Conservation (phyloP, 2,888 invertebrate genomes). For the Cheilosia impressa region DNA sequence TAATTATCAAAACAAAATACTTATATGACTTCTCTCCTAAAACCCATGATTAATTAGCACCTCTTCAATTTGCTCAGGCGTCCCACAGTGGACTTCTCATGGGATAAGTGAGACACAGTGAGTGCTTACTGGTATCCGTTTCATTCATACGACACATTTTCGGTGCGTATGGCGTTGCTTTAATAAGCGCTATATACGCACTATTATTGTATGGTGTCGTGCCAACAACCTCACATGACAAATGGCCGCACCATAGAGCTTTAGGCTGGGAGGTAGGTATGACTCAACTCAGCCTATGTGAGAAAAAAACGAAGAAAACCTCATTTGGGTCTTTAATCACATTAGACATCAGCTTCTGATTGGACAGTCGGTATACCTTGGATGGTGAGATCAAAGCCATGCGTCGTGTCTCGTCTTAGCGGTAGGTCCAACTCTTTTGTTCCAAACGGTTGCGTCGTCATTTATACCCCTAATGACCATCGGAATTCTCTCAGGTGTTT, state of each 20-base stretch:
- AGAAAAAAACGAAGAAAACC: conserved; percentile 27
- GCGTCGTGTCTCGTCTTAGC: conserved; percentile 40
- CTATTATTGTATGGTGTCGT: not conserved
- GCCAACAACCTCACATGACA: conserved; percentile 45
- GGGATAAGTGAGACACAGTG: conserved; percentile 12
- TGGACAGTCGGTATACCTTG: conserved; percentile 32
- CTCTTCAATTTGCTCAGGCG: conserved; percentile 31
- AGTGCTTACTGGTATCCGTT: conserved; percentile 44
- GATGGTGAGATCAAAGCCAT: conserved; percentile 58
- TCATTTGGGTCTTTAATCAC: conserved; percentile 57
- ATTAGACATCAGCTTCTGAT: conserved; percentile 66
- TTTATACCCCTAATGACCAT: conserved; percentile 69
- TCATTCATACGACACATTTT: conserved; percentile 33
- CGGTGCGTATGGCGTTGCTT: not conserved
- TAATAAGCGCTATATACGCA: conserved; percentile 1
- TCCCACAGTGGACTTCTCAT: not conserved
- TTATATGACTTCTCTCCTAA: conserved; percentile 33
- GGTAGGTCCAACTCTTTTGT: conserved; percentile 74
- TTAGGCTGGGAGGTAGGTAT: conserved; percentile 19
- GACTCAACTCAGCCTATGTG: conserved; percentile 29
- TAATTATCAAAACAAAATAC: conserved; percentile 43
- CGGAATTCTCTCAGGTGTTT: conserved; percentile 69
- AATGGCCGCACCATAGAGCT: conserved; percentile 38
- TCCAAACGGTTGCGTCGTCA: conserved; percentile 51
- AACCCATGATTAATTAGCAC: conserved; percentile 66